These are phyloP conservation scores for Cyprichromis sp. DNA, from an alignment of 2,113 vertebrate species.

Conservation along the genomic window DNA sequence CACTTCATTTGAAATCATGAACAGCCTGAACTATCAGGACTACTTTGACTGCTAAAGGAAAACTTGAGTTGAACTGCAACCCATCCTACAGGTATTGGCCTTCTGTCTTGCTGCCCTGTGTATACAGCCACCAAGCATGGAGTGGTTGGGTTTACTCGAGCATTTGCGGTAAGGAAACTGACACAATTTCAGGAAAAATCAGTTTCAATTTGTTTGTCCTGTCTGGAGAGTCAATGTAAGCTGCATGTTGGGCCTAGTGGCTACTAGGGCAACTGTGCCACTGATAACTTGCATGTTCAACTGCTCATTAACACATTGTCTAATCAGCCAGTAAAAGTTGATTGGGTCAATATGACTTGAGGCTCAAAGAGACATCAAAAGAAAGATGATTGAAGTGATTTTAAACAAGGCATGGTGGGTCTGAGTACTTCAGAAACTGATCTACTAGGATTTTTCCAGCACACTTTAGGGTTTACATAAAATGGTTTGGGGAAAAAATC, in stretches of 20 bases:
- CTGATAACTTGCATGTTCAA: not conserved
- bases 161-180: slow-evolving; percentile 57
- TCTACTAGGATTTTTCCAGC: not conserved
- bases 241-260: not conserved
- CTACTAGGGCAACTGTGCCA: not conserved
- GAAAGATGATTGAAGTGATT: not conserved
- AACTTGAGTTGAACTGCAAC: not conserved
- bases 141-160: slow-evolving; percentile 66
- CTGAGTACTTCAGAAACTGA: not conserved
- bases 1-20: rapidly evolving
- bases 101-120: slow-evolving; percentile 41
- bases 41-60: not conserved
- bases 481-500: not conserved
- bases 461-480: not conserved
- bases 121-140: slow-evolving; percentile 70
- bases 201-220: not conserved
- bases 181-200: not conserved
- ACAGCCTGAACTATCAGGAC: not conserved
- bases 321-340: not conserved
- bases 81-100: slow-evolving; percentile 44
- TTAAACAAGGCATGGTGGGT: not conserved
- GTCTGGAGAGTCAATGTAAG: not conserved
- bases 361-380: not conserved
- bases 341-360: not conserved
- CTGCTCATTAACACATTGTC: not conserved